Base-by-base conservation (phyloP, 2,797 vertebrate species). In the Pyrocephalus nanus region DNA sequence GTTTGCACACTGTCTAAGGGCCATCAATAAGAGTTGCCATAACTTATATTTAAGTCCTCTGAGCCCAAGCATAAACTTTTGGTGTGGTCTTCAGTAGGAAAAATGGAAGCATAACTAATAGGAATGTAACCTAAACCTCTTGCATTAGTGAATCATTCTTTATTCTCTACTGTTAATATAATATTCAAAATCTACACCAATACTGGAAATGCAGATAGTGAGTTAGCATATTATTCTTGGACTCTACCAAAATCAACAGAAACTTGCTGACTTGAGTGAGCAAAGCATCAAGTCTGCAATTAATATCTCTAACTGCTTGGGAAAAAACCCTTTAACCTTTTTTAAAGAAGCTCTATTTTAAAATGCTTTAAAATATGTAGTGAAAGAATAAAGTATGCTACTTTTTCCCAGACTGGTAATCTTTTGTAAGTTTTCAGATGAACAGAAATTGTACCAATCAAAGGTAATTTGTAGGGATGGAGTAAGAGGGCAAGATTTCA, bases 231-330 rank as follows among this genome's bases (percentile, higher is more conserved):
- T 73, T 93, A 34, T 72, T 55, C 64, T 60, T 76, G 26, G 11
- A 20, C n/a, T 81, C n/a, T 38, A 81, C n/a, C 10, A 87, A 92
- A 94, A 87, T 93, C 79, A 92, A 91, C 73, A 88, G 23, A 30
- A 88, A 73, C 25, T 67, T 51, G 17, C 30, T 87, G 83, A 67
- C 67, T 74, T 82, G 71, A 93, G 64, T 54, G 32, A 86, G 54
- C 30, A 89, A 85, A 92, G 42, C 29, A 51, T 94, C 45, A 70
- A 74, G 12, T 36, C 32, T 79, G 14, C 43, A 76, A 50, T 50
- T 3, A 85, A 43, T 76, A 34, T 54, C 67, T 71, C 34, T 61
- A 38, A 71, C 76, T 30, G 38, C 29, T 82, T 71, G 51, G 51
- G 18, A 88, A 73, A 79, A 53, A 3, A 0, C 1, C 9, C 8